Evolutionary conservation across 2,888 invertebrate genomes (phyloP), one percentile per base, ranked within the genome.

Genomic region (Spisula subtruncata): DNA sequence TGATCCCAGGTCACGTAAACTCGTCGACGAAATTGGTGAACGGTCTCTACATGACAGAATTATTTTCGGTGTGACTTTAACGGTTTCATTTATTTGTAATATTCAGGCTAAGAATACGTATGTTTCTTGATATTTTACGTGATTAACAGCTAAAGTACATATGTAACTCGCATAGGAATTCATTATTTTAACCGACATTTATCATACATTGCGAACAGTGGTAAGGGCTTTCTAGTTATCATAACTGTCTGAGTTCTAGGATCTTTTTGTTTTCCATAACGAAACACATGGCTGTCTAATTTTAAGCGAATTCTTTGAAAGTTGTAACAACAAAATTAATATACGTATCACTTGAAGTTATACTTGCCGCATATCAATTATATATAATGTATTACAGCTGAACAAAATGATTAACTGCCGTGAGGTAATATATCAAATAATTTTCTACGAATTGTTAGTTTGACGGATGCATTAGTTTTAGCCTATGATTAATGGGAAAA

Each of bases 381-480:
- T 66, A n/a, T 66, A 66, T 25, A 25, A 66, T 66, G 25, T n/a
- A 66, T 66, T 25, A 66, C 25, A 66, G 60, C 60, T 25, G 60
- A 66, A 66, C 25, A 25, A 51, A 66, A 25, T 66, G n/a, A 66
- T 66, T 66, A 10, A 66, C n/a, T 66, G 25, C 60, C 60, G 1
- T 12, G 10, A 6, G 5, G 60, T 10, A 66, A 66, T 66, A 66
- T 66, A 66, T 66, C 60, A 66, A 66, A 25, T 66, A 66, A 66
- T 66, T 66, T 66, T 1, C 60, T 66, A 66, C 60, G n/a, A 66
- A 66, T 66, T 66, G 60, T 25, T 66, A 25, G 25, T 66, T 66
- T 66, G 60, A 66, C 60, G 60, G n/a, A 66, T 66, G 60, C 60
- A 66, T 66, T 66, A 66, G 25, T 25, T 66, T 66, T n/a, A 66